phyloP scores from a whole-genome alignment of 2,797 vertebrate genomes.

The Pseudocheirus occidentalis region DNA sequence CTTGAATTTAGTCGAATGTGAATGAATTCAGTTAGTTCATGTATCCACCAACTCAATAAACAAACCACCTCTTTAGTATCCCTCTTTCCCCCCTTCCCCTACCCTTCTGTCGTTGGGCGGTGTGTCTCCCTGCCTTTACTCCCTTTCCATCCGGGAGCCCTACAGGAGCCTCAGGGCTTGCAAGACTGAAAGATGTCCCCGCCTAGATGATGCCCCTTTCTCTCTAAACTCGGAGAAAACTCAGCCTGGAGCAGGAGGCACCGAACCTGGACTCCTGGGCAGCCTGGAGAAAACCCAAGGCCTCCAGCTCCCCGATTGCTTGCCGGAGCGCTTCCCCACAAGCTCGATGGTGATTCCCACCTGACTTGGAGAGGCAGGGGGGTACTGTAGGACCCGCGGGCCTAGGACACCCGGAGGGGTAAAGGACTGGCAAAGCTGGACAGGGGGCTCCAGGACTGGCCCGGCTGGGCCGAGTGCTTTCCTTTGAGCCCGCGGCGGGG shows the following conservation, averaged over 20 bases:
- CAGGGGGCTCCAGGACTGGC: conserved; percentile 49
- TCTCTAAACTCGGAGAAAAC: not conserved
- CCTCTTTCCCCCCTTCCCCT: not conserved
- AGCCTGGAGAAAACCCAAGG: not conserved
- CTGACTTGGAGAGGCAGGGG: not conserved
- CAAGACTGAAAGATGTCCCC: not conserved
- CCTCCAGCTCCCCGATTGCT: not conserved
- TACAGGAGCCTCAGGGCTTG: not conserved
- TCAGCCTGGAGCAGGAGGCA: not conserved
- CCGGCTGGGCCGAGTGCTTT: conserved; percentile 75
- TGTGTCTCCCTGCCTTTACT: not conserved
- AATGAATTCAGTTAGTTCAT: not conserved
- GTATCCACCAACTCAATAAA: not conserved
- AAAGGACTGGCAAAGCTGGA: not conserved
- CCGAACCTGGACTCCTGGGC: not conserved
- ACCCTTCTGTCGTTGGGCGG: not conserved
- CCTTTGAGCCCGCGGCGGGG: conserved; percentile 66
- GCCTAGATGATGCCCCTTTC: not conserved
- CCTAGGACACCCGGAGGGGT: not conserved
- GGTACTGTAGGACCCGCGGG: not conserved
- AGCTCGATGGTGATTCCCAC: not conserved
- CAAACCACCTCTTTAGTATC: not conserved
- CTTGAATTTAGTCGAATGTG: not conserved
- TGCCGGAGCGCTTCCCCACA: not conserved
- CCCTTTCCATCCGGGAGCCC: not conserved